phyloP scores from a whole-genome alignment of 2,888 invertebrate genomes.

The Panorpa germanica region DNA sequence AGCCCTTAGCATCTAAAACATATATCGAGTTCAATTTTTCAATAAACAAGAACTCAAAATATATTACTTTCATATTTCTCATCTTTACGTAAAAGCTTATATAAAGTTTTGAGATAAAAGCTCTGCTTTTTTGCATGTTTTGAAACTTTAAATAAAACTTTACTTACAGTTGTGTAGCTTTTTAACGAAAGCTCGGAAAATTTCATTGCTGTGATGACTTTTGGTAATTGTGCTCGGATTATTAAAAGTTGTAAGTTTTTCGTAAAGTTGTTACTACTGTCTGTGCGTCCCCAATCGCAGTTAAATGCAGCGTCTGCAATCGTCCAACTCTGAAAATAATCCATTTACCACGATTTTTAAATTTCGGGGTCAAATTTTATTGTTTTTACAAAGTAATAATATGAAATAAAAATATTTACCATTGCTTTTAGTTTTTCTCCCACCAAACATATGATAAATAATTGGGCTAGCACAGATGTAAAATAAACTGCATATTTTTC shows the following conservation, averaged over 20 bases:
- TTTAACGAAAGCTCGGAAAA: constrained; percentile 8
- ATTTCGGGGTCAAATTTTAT: not conserved
- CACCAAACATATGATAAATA: constrained; percentile 5
- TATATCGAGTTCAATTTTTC: no score
- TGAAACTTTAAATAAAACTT: no score
- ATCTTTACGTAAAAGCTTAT: no score
- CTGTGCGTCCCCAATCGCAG: constrained; percentile 9
- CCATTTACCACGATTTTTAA: constrained; percentile 1
- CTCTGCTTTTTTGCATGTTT: no score
- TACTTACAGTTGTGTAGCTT: constrained; percentile 7
- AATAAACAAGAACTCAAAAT: no score
- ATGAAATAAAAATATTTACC: constrained; percentile 7
- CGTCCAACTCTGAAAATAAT: constrained; percentile 8
- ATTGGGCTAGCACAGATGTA: constrained; percentile 4
- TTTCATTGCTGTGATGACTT: constrained; percentile 8
- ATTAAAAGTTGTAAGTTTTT: constrained; percentile 7
- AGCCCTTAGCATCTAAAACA: no score
- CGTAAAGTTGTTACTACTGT: constrained; percentile 7
- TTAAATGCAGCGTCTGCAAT: constrained; percentile 8
- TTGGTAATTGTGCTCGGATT: constrained; percentile 8
- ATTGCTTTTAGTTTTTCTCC: constrained; percentile 9
- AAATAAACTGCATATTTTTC: constrained; percentile 10
- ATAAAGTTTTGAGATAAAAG: no score
- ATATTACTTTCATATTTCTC: no score
- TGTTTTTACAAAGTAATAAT: no score